Conservation (phyloP, 2,797 vertebrate genomes). For the Choloepus didactylus region DNA sequence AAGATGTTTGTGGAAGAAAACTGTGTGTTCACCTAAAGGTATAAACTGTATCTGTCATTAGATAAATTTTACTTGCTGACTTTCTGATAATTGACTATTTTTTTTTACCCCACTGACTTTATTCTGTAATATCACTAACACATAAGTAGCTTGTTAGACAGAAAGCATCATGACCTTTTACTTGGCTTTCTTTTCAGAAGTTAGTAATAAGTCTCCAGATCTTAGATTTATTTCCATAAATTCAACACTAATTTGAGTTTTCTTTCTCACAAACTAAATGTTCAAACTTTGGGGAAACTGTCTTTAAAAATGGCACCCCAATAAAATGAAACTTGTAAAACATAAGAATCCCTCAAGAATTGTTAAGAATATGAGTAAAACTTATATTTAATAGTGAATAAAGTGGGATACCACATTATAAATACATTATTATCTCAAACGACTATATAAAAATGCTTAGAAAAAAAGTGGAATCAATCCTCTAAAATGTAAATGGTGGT, state of each 20-base stretch:
- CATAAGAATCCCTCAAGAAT: not conserved
- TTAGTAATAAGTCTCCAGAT: constrained; percentile 44
- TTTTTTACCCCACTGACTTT: constrained; percentile 5
- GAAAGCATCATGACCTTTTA: constrained; percentile 20
- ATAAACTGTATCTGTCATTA: constrained; percentile 25
- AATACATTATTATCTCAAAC: constrained; percentile 12
- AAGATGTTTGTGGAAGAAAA: not conserved
- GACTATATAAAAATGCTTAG: constrained; percentile 29
- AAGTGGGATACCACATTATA: not conserved
- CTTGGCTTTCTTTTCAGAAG: constrained; percentile 64
- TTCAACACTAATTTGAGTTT: constrained; percentile 36
- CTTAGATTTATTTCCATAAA: constrained; percentile 47
- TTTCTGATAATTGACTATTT: constrained; percentile 8
- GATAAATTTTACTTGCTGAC: not conserved
- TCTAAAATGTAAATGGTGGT: constrained; percentile 50
- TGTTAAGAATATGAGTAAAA: constrained; percentile 45
- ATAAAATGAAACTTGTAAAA: constrained; percentile 44
- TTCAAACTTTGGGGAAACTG: constrained; percentile 48
- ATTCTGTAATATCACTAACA: constrained; percentile 38
- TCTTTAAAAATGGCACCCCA: not conserved
- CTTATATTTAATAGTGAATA: not conserved
- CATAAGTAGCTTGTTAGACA: not conserved
- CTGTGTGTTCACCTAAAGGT: not conserved
- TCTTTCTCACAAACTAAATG: constrained; percentile 36
- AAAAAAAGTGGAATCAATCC: constrained; percentile 2